Conservation (phyloP, 2,113 vertebrate species). For the Aldabrachelys gigantea region DNA sequence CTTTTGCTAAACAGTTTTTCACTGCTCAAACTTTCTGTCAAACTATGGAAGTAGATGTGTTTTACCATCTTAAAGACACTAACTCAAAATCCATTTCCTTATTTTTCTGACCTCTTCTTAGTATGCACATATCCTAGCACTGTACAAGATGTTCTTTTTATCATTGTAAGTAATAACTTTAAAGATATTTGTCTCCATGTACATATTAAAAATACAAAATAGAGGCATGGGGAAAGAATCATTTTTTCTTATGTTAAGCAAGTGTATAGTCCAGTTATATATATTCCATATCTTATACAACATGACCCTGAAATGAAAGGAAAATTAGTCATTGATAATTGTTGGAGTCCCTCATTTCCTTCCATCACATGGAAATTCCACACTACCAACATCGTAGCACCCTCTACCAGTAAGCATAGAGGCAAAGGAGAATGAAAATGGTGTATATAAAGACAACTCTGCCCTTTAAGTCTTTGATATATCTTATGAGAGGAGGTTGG, state of each 20-base stretch:
- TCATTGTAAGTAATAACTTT: neutral
- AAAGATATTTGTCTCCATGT: neutral
- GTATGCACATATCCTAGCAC: rapidly evolving
- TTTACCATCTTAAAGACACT: neutral
- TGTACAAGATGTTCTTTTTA: neutral
- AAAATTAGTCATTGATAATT: neutral
- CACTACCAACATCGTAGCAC: neutral
- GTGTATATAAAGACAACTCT: neutral
- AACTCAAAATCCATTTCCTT: neutral
- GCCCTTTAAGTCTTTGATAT: neutral
- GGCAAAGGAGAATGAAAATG: neutral
- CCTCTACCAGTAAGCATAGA: neutral
- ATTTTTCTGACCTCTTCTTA: neutral
- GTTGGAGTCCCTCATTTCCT: neutral
- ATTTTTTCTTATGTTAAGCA: rapidly evolving
- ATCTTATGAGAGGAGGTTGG: neutral
- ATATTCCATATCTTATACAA: neutral
- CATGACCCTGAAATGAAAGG: neutral
- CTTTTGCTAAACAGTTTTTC: neutral
- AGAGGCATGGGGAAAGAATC: neutral
- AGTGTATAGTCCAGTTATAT: neutral
- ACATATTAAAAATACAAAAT: neutral
- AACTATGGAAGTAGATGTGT: neutral
- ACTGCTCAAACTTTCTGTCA: neutral
- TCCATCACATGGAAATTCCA: neutral